Conservation (phyloP, 1,140 invertebrate genomes). For the Listronotus bonariensis region DNA sequence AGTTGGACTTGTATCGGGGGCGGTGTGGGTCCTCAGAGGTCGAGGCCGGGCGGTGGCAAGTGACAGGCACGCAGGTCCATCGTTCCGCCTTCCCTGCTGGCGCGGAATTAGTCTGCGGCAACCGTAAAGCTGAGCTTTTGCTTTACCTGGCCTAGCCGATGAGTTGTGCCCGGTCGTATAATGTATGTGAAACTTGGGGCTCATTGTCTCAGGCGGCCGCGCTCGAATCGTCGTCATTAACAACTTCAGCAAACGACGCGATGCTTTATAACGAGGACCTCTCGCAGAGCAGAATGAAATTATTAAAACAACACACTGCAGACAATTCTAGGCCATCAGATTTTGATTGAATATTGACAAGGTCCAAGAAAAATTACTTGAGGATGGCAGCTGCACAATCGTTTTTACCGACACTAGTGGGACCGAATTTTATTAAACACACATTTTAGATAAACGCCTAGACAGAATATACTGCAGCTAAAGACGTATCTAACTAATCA, state of each 20-base stretch:
- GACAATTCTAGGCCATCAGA: not conserved
- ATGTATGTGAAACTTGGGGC: slow-evolving; percentile 36
- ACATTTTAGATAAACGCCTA: too few species aligned
- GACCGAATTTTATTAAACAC: too few species aligned
- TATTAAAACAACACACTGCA: slow-evolving; percentile 22
- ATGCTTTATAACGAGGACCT: slow-evolving; percentile 34
- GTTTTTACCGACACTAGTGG: too few species aligned
- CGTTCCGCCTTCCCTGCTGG: slow-evolving; percentile 48
- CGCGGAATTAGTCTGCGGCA: slow-evolving; percentile 51
- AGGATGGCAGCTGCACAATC: too few species aligned
- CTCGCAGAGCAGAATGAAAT: slow-evolving; percentile 31
- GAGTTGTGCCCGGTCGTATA: slow-evolving; percentile 35
- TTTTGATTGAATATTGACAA: not conserved
- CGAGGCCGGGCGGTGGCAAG: slow-evolving; percentile 51
- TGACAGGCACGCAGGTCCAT: slow-evolving; percentile 51
- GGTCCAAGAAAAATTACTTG: too few species aligned
- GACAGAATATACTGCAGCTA: too few species aligned
- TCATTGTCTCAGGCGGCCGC: slow-evolving; percentile 25
- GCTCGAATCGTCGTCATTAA: slow-evolving; percentile 24
- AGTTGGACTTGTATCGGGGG: slow-evolving; percentile 47
- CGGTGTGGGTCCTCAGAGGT: slow-evolving; percentile 46
- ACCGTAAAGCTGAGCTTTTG: slow-evolving; percentile 39
- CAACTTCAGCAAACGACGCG: slow-evolving; percentile 29
- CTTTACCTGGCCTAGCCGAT: slow-evolving; percentile 45
- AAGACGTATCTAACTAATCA: too few species aligned